A percentile compares a stretch with the other conserved stretches of the same genome.
Evolutionary conservation across 2,888 invertebrate genomes (phyloP).

Genomic region (Rhagophthalmus giganteus): DNA sequence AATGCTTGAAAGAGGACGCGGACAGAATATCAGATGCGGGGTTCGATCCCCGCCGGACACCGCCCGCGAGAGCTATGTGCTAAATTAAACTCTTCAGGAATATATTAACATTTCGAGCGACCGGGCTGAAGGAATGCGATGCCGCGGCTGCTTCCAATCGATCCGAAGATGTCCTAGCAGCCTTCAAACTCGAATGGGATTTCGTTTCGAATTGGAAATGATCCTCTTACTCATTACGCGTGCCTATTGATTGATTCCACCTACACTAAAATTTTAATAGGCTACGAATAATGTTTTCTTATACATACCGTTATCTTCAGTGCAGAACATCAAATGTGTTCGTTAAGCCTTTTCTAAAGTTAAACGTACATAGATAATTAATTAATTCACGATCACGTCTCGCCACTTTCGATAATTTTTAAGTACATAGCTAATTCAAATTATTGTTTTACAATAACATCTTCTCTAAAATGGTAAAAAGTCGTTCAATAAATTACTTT

Average conservation of each 20-base stretch:
- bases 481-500: too few relatives aligned
- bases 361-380: too few relatives aligned
- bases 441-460: too few relatives aligned
- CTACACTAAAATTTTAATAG: too few relatives aligned
- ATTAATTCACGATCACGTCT: too few relatives aligned
- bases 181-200: conserved; percentile 21
- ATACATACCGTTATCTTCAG: too few relatives aligned
- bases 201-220: conserved; percentile 29
- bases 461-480: too few relatives aligned
- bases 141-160: conserved; percentile 38
- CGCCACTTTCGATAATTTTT: too few relatives aligned
- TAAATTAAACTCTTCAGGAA: conserved; percentile 57
- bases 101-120: conserved; percentile 56
- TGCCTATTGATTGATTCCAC: conserved; percentile 9
- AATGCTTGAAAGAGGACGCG: conserved; percentile 53
- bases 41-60: conserved; percentile 40
- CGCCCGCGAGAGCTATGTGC: conserved; percentile 54
- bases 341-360: too few relatives aligned
- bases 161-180: conserved; percentile 42
- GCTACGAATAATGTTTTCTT: too few relatives aligned
- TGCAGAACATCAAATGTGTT: too few relatives aligned
- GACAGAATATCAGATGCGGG: conserved; percentile 53
- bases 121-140: conserved; percentile 44
- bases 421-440: too few relatives aligned
- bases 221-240: conserved; percentile 18